Base-by-base conservation (phyloP, 2,797 vertebrate species). In the Gymnocypris eckloni region DNA sequence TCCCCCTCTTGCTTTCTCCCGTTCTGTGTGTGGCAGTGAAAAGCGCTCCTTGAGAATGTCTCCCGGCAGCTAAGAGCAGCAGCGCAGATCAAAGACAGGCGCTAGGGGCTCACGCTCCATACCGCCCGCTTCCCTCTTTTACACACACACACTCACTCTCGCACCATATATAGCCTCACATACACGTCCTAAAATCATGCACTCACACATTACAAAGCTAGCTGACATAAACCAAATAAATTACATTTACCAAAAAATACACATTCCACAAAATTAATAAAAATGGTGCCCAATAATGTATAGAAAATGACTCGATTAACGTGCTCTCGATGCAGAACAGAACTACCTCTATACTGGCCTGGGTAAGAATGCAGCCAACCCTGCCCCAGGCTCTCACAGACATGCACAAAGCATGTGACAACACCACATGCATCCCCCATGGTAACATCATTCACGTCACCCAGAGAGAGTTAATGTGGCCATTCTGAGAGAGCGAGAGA, bases 371-470 rank as follows among this genome's bases (percentile, higher is more conserved):
- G 87, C 3, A 50, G 88, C 85, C 88, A 33, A 87, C 86, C 90
- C 84, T 89, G 88, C 87, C 87, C 81, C 61, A 9, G 67, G 80
- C 80, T 76, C 76, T 83, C 82, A 54, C 79, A 78, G 79, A 69
- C 80, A 69, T 28, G 39, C 76, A 71, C 80, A 86, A 79, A 86
- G 59, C 84, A 81, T 81, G 84, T 86, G 85, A 77, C 85, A 79
- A 76, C 81, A 52, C 81, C 92, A 94, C 92, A 93, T 89, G 91
- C 92, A 94, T 95, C 94, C 94, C 92, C 93, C 95, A 96, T 94
- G 92, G 96, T 92, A 97, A 97, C 95, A 91, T 92, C 94, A 92
- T 94, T 90, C 83, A 92, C 91, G 93, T 85, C 88, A 59, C 93
- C 82, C 39, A 15, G 66, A 66, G 52, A 82, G 81, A 73, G 54